Evolutionary conservation across 2,888 invertebrate species (phyloP).

Genomic region (Hartigia nigra): DNA sequence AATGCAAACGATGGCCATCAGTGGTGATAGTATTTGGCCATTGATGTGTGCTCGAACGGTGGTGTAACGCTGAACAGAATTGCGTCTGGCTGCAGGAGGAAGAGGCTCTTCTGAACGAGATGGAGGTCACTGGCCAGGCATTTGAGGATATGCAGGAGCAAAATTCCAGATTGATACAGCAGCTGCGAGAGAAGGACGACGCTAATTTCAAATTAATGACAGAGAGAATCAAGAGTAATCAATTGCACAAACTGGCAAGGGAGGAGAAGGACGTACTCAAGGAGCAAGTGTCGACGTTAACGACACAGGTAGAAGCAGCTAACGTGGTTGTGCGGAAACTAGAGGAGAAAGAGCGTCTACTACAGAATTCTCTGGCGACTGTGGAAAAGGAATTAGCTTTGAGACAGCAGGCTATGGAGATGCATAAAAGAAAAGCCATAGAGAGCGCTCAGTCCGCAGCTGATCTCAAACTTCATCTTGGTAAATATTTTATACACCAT

Average conservation of each 20-base stretch:
- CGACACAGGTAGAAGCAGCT: conserved; percentile 93
- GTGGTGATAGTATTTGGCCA: conserved; percentile 21
- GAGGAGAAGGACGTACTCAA: conserved; percentile 95
- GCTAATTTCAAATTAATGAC: conserved; percentile 99
- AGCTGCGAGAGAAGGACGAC: conserved; percentile 95
- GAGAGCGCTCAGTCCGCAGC: conserved; percentile 98
- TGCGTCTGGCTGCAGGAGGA: conserved; percentile 78
- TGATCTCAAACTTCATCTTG: conserved; percentile 94
- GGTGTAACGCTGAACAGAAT: conserved; percentile 63
- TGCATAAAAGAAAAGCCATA: conserved; percentile 97
- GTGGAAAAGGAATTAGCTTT: conserved; percentile 94
- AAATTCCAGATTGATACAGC: conserved; percentile 94
- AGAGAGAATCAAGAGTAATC: conserved; percentile 95
- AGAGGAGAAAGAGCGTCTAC: conserved; percentile 94
- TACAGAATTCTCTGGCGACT: conserved; percentile 91
- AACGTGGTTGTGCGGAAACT: conserved; percentile 92
- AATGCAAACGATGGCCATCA: background rate
- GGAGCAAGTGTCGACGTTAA: conserved; percentile 82
- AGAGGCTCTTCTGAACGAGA: conserved; percentile 95
- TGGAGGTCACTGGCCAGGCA: conserved; percentile 99
- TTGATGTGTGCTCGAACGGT: conserved; percentile 52
- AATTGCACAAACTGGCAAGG: conserved; percentile 90
- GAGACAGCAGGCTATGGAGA: conserved; percentile 96
- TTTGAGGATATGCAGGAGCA: conserved; percentile 99
- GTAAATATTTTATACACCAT: conserved; percentile 61